Evolutionary conservation across 1,140 invertebrate genomes (phyloP), one percentile per base, ranked within the genome.

Genomic region (Heliconius melpomene): DNA sequence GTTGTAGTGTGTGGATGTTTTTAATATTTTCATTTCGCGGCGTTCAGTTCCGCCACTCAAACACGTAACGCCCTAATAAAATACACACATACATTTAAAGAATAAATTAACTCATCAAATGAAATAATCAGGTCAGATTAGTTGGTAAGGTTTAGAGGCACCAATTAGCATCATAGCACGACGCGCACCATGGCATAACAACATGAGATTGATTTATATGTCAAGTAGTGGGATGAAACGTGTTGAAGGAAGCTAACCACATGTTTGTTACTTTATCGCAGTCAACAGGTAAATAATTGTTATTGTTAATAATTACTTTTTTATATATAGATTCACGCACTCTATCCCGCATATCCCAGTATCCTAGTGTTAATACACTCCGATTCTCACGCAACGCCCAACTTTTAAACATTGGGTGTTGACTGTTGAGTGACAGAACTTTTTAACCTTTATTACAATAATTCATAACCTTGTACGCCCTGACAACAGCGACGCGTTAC

Each of bases 401-500:
- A 52, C 16, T 52, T 52, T 52, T 5, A 52, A 52, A 20, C 18
- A 52, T 13, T 50, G 16, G 13, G 46, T 52, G 18, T 52, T 20
- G 50, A 52, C 11, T 52, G 18, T 52, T 52, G 50, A 52, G 6
- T 16, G 40, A 3, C 3, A 3, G 13, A 16, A 6, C 13, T 36
- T 36, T 36, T 36, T 36, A 32, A 36, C 32, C 5, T 13, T 26
- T 66, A 66, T 66, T 66, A 66, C 60, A 8, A 66, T 66, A 74
- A 11, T 36, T 36, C 3, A 18, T 72, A 26, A 57, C 74, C 79
- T 80, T 76, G 74, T 26, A 75, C 29, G 40, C 7, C 66, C 74
- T 72, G 60, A 52, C 72, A 75, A 74, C 52, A 80, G 75, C 72
- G 79, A 70, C 54, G 73, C 40, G 29, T 32, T 76, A 76, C 79